Evolutionary conservation across 2,113 vertebrate species (phyloP).

Genomic region (Oreamnos americanus): DNA sequence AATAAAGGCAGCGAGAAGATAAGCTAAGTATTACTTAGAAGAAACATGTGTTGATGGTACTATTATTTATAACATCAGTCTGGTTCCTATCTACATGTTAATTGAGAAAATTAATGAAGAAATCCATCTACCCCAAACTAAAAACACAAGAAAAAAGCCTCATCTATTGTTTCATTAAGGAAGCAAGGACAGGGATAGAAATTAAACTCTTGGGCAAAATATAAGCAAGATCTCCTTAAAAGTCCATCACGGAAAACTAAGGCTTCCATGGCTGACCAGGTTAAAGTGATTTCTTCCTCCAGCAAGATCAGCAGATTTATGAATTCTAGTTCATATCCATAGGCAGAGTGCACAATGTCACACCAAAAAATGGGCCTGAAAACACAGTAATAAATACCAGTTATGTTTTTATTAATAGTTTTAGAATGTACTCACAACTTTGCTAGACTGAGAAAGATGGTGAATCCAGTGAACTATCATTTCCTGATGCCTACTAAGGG

Average conservation of each 20-base stretch:
- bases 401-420: neutral
- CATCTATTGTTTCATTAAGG: neutral
- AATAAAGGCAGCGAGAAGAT: neutral
- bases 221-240: neutral
- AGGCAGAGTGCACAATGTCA: neutral
- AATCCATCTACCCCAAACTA: neutral
- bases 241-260: neutral
- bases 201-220: neutral
- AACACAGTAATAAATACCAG: neutral
- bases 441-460: neutral
- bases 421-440: neutral
- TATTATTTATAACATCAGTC: neutral
- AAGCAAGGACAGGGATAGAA: neutral
- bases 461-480: neutral
- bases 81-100: neutral
- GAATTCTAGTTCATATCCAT: neutral
- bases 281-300: neutral
- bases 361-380: neutral
- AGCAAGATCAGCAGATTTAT: neutral
- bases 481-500: neutral
- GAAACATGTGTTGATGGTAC: neutral
- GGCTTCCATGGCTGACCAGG: neutral
- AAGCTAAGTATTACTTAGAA: neutral
- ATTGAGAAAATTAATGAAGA: neutral
- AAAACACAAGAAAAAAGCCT: neutral